Percentiles rank a stretch among this genome's conserved stretches.
Evolutionary conservation across 64 coral and sea anemone genomes (phyloP).

Genomic region (Dendrophyllia cribrosa): DNA sequence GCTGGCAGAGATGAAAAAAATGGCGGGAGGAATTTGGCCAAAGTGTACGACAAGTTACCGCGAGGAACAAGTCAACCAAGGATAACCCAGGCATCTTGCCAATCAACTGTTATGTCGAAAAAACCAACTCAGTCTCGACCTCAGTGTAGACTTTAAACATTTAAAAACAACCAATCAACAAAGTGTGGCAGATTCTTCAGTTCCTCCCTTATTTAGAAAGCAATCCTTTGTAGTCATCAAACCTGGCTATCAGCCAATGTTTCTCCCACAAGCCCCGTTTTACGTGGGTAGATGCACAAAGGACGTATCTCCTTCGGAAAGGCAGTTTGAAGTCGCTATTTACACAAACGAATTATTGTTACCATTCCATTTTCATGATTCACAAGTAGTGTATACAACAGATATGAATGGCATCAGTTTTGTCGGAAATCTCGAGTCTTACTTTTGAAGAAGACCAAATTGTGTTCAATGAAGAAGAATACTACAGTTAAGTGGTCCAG

Average conservation of each 20-base stretch:
- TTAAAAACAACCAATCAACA: neutral
- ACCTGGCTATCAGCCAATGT: neutral
- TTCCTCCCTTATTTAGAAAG: constrained; percentile 33
- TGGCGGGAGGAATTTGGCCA: too few relatives aligned
- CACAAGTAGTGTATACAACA: neutral
- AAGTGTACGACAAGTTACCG: too few relatives aligned
- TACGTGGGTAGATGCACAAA: constrained; percentile 43
- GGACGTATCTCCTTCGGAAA: constrained; percentile 29
- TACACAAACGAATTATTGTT: constrained; percentile 39
- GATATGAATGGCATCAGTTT: neutral
- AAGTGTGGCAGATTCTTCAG: constrained; percentile 6
- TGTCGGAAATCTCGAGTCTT: neutral
- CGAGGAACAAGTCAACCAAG: too few relatives aligned
- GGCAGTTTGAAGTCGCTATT: constrained; percentile 28
- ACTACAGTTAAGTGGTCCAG: neutral
- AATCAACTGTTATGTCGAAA: constrained; percentile 42
- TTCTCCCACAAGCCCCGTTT: constrained; percentile 46
- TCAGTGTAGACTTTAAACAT: constrained; percentile 13
- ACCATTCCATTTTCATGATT: constrained; percentile 1
- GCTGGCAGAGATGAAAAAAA: too few relatives aligned
- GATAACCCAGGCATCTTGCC: neutral
- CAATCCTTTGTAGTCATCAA: constrained; percentile 32
- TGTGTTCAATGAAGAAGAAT: too few relatives aligned
- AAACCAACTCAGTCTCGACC: neutral
- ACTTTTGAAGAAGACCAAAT: neutral